Conservation (phyloP, 2,888 invertebrate genomes). For the Sturmia bella region DNA sequence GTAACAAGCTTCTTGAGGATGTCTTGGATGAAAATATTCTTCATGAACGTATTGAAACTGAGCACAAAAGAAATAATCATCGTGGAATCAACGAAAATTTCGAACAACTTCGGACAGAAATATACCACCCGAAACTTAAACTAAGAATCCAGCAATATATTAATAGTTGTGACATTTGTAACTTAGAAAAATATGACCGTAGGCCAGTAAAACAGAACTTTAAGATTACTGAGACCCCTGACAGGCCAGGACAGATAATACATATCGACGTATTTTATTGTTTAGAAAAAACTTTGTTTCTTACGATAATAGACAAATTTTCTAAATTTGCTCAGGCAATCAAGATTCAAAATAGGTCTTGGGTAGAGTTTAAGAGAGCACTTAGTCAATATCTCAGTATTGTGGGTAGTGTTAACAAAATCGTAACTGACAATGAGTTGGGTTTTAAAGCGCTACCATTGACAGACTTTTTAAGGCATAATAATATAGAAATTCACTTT, state of each 20-base stretch:
- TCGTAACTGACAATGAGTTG: too few relatives aligned
- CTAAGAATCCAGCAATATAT: neutral
- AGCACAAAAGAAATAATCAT: constrained; percentile 2
- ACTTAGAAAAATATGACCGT: neutral
- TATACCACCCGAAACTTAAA: neutral
- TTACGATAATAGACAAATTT: too few relatives aligned
- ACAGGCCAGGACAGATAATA: neutral
- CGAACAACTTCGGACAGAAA: neutral
- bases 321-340: too few relatives aligned
- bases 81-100: constrained; percentile 1
- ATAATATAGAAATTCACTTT: too few relatives aligned
- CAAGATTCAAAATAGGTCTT: too few relatives aligned
- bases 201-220: constrained; percentile 12
- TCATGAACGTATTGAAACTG: neutral
- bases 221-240: constrained; percentile 2
- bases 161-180: neutral
- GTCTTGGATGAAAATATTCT: neutral
- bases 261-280: neutral
- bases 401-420: too few relatives aligned
- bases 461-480: too few relatives aligned
- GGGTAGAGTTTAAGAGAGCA: too few relatives aligned
- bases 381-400: too few relatives aligned
- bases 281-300: neutral
- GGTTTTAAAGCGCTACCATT: too few relatives aligned
- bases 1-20: neutral